Evolutionary conservation across 2,888 invertebrate genomes (phyloP).

Genomic region (Ypsolopha scabrella): DNA sequence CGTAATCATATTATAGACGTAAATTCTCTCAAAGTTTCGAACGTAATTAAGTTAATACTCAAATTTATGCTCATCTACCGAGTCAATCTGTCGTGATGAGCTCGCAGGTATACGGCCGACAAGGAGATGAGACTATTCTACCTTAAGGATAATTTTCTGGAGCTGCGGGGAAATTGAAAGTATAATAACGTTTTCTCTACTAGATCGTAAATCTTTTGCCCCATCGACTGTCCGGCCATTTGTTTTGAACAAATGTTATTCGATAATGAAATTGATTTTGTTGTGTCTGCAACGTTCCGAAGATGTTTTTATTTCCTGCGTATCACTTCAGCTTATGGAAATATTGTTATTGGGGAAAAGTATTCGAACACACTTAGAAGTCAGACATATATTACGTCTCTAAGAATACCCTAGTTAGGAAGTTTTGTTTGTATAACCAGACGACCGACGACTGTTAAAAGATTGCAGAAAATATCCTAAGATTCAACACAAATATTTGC

Average conservation of each 20-base stretch:
- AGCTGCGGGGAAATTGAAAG: slow-evolving; percentile 36
- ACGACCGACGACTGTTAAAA: no score
- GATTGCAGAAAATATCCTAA: no score
- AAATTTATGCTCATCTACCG: slow-evolving; percentile 26
- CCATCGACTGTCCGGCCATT: slow-evolving; percentile 30
- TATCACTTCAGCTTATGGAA: no score
- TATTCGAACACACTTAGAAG: no score
- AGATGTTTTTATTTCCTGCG: no score
- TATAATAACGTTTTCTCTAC: slow-evolving; percentile 43
- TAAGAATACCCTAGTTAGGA: no score
- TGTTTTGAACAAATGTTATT: slow-evolving; percentile 27
- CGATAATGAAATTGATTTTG: slow-evolving; percentile 19
- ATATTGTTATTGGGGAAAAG: no score
- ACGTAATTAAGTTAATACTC: slow-evolving; percentile 44
- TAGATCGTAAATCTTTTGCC: slow-evolving; percentile 44
- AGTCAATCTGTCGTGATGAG: slow-evolving; percentile 20
- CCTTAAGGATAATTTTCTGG: slow-evolving; percentile 18
- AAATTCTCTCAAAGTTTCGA: slow-evolving; percentile 35
- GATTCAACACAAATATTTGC: no score
- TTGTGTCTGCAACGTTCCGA: not conserved
- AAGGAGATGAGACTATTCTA: slow-evolving; percentile 19
- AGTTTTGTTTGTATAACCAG: no score
- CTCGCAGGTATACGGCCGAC: not conserved
- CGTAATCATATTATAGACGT: slow-evolving; percentile 37
- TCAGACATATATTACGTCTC: no score